A percentile compares a stretch with the other conserved stretches of the same genome.
phyloP scores from a whole-genome alignment of 2,888 invertebrate species.

The Lottia scabra region DNA sequence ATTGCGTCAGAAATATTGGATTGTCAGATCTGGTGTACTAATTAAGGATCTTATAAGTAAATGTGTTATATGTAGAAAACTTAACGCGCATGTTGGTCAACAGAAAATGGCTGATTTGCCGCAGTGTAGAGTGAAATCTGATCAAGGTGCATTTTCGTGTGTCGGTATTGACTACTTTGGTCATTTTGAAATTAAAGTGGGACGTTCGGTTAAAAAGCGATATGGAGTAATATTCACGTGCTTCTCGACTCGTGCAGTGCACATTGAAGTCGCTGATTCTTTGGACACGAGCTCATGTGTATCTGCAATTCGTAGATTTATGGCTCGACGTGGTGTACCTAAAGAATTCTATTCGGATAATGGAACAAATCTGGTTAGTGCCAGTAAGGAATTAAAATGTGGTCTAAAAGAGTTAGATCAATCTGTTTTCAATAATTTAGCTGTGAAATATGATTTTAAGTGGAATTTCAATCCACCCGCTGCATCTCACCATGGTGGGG shows the following conservation, averaged over 20 bases:
- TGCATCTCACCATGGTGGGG: conserved; percentile 7
- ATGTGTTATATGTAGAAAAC: not conserved
- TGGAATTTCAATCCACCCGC: conserved; percentile 6
- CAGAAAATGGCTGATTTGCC: conserved; percentile 26
- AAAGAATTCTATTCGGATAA: conserved; percentile 4
- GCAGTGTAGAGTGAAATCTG: too few species aligned
- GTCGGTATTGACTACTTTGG: conserved; percentile 23
- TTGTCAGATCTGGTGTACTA: not conserved
- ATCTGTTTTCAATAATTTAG: not conserved
- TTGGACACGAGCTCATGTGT: conserved; percentile 11
- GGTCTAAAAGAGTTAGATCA: conserved; percentile 3
- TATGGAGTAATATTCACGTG: conserved; percentile 19
- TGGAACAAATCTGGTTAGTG: not conserved
- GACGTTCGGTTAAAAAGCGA: not conserved
- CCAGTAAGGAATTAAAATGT: not conserved
- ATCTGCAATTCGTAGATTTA: conserved; percentile 11
- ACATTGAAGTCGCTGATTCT: conserved; percentile 13
- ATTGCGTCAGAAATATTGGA: conserved; percentile 19
- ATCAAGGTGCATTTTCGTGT: conserved; percentile 2
- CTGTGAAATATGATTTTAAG: not conserved
- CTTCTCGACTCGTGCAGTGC: conserved; percentile 1
- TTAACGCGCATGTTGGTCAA: not conserved
- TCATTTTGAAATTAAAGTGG: conserved; percentile 10
- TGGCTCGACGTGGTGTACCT: conserved; percentile 11
- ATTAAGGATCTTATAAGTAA: conserved; percentile 6